A percentile compares a stretch with the other conserved stretches of the same genome.
phyloP scores from a whole-genome alignment of 2,113 vertebrate species.

The Amblyornis subalaris region DNA sequence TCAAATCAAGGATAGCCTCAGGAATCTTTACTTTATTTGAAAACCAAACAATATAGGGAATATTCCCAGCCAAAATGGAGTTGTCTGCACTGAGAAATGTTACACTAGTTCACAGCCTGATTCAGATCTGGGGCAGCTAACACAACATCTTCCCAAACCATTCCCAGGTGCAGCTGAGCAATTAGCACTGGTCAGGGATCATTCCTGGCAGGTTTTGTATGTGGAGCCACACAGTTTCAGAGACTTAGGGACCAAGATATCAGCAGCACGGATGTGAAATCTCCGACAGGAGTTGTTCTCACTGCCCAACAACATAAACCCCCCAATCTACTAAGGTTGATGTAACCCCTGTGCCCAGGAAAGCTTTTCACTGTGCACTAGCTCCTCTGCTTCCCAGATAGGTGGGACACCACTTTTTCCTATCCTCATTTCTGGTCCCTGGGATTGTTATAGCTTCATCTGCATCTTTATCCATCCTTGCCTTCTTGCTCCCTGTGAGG shows the following conservation, averaged over 20 bases:
- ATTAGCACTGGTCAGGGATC: not conserved
- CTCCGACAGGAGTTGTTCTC: not conserved
- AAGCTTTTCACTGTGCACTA: not conserved
- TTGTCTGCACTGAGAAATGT: not conserved
- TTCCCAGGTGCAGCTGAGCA: not conserved
- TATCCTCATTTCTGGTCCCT: not conserved
- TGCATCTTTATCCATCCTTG: not conserved
- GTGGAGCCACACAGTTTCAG: fast-evolving
- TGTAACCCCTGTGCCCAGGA: not conserved
- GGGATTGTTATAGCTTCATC: not conserved
- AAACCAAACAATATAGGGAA: not conserved
- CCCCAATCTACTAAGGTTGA: not conserved
- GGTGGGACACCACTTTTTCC: not conserved
- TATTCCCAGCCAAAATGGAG: not conserved
- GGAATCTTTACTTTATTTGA: not conserved
- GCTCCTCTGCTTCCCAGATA: not conserved
- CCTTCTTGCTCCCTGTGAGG: not conserved
- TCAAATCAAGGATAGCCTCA: not conserved
- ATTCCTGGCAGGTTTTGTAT: not conserved
- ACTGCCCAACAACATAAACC: not conserved
- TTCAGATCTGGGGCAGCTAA: not conserved
- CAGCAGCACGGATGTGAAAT: not conserved
- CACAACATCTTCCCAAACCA: not conserved
- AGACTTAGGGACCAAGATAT: not conserved
- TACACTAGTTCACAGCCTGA: not conserved